phyloP scores from a whole-genome alignment of 2,888 invertebrate genomes.

The Protonemura montana region DNA sequence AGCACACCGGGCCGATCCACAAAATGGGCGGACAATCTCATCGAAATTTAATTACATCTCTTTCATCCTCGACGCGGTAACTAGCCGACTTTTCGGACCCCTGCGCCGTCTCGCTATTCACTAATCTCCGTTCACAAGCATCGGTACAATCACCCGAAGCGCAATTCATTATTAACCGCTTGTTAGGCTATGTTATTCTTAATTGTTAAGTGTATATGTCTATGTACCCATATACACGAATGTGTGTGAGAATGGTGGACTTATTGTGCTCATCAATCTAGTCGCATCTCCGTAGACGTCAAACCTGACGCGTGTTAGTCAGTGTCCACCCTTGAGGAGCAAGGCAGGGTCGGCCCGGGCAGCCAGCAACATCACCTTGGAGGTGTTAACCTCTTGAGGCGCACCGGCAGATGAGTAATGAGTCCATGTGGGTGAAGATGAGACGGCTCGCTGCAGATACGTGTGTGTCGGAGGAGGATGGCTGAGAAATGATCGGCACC shows the following conservation, averaged over 20 bases:
- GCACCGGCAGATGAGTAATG: conserved; percentile 31
- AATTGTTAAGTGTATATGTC: conserved; percentile 32
- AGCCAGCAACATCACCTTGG: not conserved
- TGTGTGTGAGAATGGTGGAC: not conserved
- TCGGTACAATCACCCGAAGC: conserved; percentile 22
- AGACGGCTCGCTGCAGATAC: not conserved
- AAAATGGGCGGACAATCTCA: not conserved
- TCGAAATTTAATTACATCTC: not conserved
- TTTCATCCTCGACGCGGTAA: not conserved
- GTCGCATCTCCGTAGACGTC: not conserved
- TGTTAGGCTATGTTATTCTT: conserved; percentile 33
- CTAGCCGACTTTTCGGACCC: not conserved
- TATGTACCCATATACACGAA: not conserved
- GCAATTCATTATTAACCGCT: conserved; percentile 38
- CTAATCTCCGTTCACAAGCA: not conserved
- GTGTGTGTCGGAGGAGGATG: not conserved
- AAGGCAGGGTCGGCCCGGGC: not conserved
- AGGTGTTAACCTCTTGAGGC: conserved; percentile 21
- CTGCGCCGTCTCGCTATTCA: not conserved
- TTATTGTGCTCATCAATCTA: conserved; percentile 15
- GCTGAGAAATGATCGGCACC: conserved; percentile 29
- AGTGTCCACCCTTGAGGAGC: conserved; percentile 31
- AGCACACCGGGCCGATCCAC: not conserved
- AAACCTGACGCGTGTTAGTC: conserved; percentile 26
- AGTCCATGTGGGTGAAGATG: conserved; percentile 34